phyloP scores from a whole-genome alignment of 2,113 vertebrate genomes.

The Taurulus bubalis region DNA sequence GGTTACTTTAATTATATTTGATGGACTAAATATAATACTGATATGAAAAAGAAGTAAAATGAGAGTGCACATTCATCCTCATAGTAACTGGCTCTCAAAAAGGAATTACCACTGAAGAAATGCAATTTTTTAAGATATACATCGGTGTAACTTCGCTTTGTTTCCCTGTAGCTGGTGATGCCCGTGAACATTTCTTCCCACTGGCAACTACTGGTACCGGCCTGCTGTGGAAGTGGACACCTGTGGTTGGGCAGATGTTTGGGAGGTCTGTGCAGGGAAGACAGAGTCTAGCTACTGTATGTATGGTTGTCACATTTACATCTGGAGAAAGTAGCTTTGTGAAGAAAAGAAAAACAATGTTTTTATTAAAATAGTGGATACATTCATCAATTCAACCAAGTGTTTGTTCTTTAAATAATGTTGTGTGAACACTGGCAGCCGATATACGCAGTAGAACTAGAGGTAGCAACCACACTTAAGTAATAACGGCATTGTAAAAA shows the following conservation, averaged over 20 bases:
- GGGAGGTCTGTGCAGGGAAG: neutral
- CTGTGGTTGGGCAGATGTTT: neutral
- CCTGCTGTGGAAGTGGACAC: slow-evolving; percentile 7
- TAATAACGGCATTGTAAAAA: slow-evolving; percentile 7
- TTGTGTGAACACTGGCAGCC: slow-evolving; percentile 16
- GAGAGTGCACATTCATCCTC: neutral
- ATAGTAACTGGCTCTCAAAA: neutral
- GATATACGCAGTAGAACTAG: slow-evolving; percentile 2
- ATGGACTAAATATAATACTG: slow-evolving; percentile 68
- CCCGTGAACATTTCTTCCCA: neutral
- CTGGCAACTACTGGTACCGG: neutral
- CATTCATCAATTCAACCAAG: slow-evolving; percentile 33
- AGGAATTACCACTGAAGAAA: neutral
- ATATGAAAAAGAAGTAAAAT: slow-evolving; percentile 38
- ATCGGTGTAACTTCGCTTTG: neutral
- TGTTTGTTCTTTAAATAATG: neutral
- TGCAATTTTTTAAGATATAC: neutral
- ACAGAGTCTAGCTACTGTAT: neutral
- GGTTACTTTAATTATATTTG: slow-evolving; percentile 6
- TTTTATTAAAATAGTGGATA: neutral
- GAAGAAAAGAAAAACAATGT: neutral
- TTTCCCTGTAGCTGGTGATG: neutral
- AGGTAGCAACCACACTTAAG: slow-evolving; percentile 20
- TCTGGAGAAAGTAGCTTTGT: neutral
- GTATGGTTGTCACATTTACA: neutral